Base-by-base conservation (phyloP, 2,888 invertebrate species). In the Blomia tropicalis region DNA sequence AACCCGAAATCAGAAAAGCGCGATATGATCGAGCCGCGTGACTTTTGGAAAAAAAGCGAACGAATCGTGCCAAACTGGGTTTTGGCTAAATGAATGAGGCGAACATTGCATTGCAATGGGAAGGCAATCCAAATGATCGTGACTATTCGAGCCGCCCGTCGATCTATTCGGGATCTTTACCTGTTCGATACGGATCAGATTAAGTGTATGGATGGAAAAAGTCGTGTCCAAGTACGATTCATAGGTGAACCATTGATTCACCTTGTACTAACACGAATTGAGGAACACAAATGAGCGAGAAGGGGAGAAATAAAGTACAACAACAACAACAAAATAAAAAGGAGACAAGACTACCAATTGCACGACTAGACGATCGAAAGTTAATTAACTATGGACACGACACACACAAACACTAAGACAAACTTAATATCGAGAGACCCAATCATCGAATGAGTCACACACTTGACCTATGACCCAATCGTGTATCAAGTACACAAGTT, bases 111-210 rank as follows among this genome's bases (percentile, higher is more conserved):
- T n/a, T n/a, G n/a, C n/a, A n/a, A n/a, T n/a, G n/a, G n/a, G n/a
- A n/a, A n/a, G n/a, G n/a, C n/a, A n/a, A 47, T 47, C 51, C 7
- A 11, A n/a, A 47, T n/a, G 14, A 41, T n/a, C 51, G 51, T 11
- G 51, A n/a, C 23, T 27, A 7, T 7, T n/a, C 41, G 41, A 41
- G 41, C 41, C n/a, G 41, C 41, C 22, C 51, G 22, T n/a, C 14
- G 7, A 47, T 47, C 51, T 47, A 22, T 19, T 7, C n/a, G 7
- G 51, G 51, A 47, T 47, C 51, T 47, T 47, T 47, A 47, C 51
- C 51, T 47, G 51, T 47, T 47, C 51, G 51, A 47, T 47, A 47
- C 51, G 23, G 51, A 47, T 47, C 51, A 47, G 51, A 47, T 47
- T 36, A 11, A 17, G 7, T 47, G 51, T 47, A n/a, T 47, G 7